Percentiles rank a stretch among this genome's conserved stretches.
These are phyloP conservation scores for Saccostrea echinata DNA, from an alignment of 1,140 invertebrate species.

Conservation along the genomic window DNA sequence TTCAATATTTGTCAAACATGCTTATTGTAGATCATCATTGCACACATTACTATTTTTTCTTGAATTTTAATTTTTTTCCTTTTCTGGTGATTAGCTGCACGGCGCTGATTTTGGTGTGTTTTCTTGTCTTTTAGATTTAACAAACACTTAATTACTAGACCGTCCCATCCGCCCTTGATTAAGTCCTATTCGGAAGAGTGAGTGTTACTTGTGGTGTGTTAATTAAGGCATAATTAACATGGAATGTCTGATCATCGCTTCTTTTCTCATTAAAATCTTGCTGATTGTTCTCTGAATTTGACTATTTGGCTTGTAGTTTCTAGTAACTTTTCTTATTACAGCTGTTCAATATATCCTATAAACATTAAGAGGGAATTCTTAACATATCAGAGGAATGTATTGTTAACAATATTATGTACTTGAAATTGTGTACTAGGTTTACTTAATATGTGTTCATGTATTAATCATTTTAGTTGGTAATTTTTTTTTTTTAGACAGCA, in stretches of 20 bases:
- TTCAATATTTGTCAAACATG: too few species aligned
- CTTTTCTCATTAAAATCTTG: neutral
- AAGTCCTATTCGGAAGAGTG: slow-evolving; percentile 36
- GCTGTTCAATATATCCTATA: neutral
- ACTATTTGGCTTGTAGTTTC: neutral
- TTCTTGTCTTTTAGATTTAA: slow-evolving; percentile 39
- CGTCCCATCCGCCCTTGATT: slow-evolving; percentile 28
- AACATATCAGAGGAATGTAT: neutral
- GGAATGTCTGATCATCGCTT: slow-evolving; percentile 1
- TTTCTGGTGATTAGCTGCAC: slow-evolving; percentile 7
- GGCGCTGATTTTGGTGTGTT: slow-evolving; percentile 30
- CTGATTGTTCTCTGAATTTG: neutral
- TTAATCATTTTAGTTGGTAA: neutral
- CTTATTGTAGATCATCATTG: neutral
- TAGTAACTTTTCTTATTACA: neutral
- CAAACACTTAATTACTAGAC: slow-evolving; percentile 37
- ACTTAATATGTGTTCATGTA: neutral
- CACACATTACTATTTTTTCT: neutral
- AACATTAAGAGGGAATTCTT: neutral
- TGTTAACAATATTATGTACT: neutral
- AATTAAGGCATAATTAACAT: neutral
- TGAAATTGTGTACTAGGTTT: neutral
- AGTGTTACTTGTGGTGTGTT: slow-evolving; percentile 18
- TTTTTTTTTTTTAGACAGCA: too few species aligned
- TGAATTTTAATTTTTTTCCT: neutral